A percentile compares a stretch with the other conserved stretches of the same genome.
These are phyloP conservation scores for Ennomos quercinarius DNA, from an alignment of 2,888 invertebrate species.

Conservation along the genomic window DNA sequence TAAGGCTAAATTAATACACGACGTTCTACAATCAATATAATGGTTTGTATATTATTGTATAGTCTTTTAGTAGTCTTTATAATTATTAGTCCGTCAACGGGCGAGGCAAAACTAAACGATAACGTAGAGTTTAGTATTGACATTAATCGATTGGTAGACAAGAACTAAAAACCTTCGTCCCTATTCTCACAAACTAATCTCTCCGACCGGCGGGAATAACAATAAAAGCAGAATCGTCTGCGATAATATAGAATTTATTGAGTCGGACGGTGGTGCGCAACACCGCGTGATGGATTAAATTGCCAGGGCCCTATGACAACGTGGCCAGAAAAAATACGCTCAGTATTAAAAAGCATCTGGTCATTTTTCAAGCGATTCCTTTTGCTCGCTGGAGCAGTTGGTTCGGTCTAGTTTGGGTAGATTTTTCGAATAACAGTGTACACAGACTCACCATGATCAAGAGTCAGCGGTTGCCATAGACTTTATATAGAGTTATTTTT, in stretches of 20 bases:
- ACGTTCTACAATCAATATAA: too few relatives aligned
- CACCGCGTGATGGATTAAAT: slow-evolving; percentile 84
- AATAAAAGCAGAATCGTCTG: slow-evolving; percentile 80
- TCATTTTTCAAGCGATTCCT: slow-evolving; percentile 85
- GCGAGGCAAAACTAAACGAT: slow-evolving; percentile 25
- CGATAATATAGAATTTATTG: slow-evolving; percentile 83
- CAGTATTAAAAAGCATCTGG: slow-evolving; percentile 84
- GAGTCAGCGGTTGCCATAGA: too few relatives aligned
- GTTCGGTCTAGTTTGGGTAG: slow-evolving; percentile 55
- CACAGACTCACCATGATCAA: too few relatives aligned
- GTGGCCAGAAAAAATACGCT: slow-evolving; percentile 83
- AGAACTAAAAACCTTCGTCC: slow-evolving; percentile 26
- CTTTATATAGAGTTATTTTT: too few relatives aligned
- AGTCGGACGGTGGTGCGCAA: slow-evolving; percentile 70
- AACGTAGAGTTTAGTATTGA: slow-evolving; percentile 27
- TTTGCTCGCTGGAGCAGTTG: slow-evolving; percentile 79
- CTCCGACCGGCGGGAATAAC: slow-evolving; percentile 62
- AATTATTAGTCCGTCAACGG: too few relatives aligned
- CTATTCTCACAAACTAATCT: slow-evolving; percentile 61
- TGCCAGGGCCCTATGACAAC: slow-evolving; percentile 85
- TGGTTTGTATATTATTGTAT: too few relatives aligned
- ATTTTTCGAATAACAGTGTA: background rate
- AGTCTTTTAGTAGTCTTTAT: too few relatives aligned
- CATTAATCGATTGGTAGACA: slow-evolving; percentile 25
- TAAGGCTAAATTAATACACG: too few relatives aligned